phyloP scores from a whole-genome alignment of 2,113 vertebrate species.

The Vulpes ferrilata region DNA sequence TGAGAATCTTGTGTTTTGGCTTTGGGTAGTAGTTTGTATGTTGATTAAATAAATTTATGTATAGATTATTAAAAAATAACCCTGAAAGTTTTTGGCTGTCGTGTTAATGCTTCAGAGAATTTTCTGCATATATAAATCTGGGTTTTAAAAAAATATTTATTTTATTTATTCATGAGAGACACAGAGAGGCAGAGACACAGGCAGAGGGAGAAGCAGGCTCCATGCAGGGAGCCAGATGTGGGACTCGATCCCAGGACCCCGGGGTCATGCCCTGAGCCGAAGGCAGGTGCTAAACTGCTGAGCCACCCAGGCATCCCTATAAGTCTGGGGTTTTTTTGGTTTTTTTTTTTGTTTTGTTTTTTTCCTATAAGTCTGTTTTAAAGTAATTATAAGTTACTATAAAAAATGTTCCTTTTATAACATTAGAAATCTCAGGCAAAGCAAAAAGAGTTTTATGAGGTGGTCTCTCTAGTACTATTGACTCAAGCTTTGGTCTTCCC shows the following conservation, averaged over 20 bases:
- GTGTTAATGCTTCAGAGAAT: slow-evolving; percentile 7
- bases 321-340: background rate
- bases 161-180: too few relatives aligned
- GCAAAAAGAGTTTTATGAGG: background rate
- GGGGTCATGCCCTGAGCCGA: too few relatives aligned
- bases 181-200: too few relatives aligned
- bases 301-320: too few relatives aligned
- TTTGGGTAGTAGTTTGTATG: slow-evolving; percentile 27
- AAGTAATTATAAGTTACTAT: background rate
- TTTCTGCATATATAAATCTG: background rate
- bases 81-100: background rate
- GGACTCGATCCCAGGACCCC: too few relatives aligned
- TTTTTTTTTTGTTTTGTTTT: too few relatives aligned
- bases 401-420: slow-evolving; percentile 50
- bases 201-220: too few relatives aligned
- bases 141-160: too few relatives aligned
- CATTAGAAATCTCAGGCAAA: background rate
- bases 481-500: background rate
- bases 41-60: slow-evolving; percentile 20
- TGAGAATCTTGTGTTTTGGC: background rate
- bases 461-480: background rate
- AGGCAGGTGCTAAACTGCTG: too few relatives aligned
- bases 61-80: slow-evolving; percentile 31
- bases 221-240: too few relatives aligned
- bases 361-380: background rate